A percentile compares a stretch with the other conserved stretches of the same genome.
These are phyloP conservation scores for Lacerta viridis DNA, from an alignment of 2,797 vertebrate genomes.

Conservation along the genomic window DNA sequence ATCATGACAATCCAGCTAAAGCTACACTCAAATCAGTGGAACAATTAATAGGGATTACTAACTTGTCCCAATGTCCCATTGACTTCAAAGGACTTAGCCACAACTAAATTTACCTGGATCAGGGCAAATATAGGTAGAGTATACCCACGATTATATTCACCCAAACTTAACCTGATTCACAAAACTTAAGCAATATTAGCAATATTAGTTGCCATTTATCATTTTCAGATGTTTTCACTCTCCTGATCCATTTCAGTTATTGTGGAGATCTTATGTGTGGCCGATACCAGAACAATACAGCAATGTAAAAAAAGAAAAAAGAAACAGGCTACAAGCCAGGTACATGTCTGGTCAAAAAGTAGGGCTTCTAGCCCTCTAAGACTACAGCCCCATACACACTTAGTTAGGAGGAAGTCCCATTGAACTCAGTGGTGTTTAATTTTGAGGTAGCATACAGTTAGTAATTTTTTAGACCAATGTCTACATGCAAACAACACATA, in stretches of 20 bases:
- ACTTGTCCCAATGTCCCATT: not conserved
- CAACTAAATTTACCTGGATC: not conserved
- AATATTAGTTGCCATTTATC: not conserved
- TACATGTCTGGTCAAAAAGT: not conserved
- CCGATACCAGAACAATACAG: not conserved
- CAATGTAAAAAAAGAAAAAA: not conserved
- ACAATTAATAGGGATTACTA: not conserved
- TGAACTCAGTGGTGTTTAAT: not conserved
- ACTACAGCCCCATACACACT: not conserved
- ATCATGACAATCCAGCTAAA: not conserved
- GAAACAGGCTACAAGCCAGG: not conserved
- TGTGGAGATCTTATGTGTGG: not conserved
- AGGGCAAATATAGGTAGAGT: not conserved
- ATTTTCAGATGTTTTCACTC: not conserved
- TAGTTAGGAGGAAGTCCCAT: not conserved
- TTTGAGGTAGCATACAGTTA: not conserved
- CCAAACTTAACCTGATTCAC: too few relatives aligned
- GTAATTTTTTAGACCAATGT: not conserved
- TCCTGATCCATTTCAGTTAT: not conserved
- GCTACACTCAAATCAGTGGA: not conserved
- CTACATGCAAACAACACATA: not conserved
- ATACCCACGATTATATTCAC: not conserved
- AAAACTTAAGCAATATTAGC: too few relatives aligned
- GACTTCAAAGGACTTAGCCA: not conserved
- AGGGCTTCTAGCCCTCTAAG: not conserved